Percentiles rank a stretch among this genome's conserved stretches.
Conservation (phyloP, 2,888 invertebrate genomes). For the Cantharis nigra region DNA sequence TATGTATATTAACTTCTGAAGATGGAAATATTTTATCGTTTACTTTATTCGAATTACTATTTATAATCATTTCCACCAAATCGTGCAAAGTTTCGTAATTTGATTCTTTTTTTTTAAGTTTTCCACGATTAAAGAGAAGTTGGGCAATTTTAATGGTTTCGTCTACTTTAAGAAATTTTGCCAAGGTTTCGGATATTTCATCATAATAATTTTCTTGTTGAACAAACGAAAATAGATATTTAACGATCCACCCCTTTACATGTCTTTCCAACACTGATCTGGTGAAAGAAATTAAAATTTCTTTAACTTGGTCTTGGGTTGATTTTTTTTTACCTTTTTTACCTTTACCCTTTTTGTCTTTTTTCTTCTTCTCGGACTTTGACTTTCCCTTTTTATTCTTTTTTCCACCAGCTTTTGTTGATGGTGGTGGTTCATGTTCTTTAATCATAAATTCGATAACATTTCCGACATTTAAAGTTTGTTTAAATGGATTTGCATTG, state of each 20-base stretch:
- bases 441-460: slow-evolving; percentile 44
- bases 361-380: slow-evolving; percentile 13
- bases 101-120: background rate
- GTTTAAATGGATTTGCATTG: slow-evolving; percentile 46
- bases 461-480: slow-evolving; percentile 42
- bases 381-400: slow-evolving; percentile 20
- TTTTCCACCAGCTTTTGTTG: slow-evolving; percentile 5
- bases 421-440: slow-evolving; percentile 9
- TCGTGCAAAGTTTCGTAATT: slow-evolving; percentile 2
- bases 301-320: slow-evolving; percentile 24
- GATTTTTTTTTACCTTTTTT: slow-evolving; percentile 4
- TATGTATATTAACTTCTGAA: background rate
- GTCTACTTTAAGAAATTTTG: slow-evolving; percentile 40
- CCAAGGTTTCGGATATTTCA: slow-evolving; percentile 36
- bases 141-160: slow-evolving; percentile 37
- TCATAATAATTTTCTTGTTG: slow-evolving; percentile 38
- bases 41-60: background rate
- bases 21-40: background rate
- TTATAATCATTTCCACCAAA: slow-evolving; percentile 20
- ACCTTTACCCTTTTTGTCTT: slow-evolving; percentile 15
- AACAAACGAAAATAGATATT: slow-evolving; percentile 41
- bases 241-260: slow-evolving; percentile 38
- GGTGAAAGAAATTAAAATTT: slow-evolving; percentile 34
- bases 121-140: slow-evolving; percentile 36
- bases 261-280: slow-evolving; percentile 35